These are phyloP conservation scores for Psylliodes chrysocephalus DNA, from an alignment of 2,888 invertebrate species.

Conservation along the genomic window DNA sequence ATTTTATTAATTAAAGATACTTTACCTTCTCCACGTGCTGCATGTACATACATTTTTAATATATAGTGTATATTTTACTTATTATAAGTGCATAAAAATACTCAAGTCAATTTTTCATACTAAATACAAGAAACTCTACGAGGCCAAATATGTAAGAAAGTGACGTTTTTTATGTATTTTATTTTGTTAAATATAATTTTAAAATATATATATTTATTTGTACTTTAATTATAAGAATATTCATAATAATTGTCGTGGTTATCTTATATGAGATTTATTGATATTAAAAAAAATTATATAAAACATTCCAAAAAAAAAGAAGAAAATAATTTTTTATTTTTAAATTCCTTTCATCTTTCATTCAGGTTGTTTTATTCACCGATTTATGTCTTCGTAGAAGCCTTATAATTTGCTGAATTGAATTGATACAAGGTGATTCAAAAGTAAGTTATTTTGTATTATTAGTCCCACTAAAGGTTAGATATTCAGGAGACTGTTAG, in stretches of 20 bases:
- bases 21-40: conserved; percentile 31
- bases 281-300: conserved; percentile 40
- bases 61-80: conserved; percentile 38
- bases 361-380: conserved; percentile 17
- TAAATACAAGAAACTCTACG: conserved; percentile 41
- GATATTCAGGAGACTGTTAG: too few species aligned
- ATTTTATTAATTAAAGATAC: conserved; percentile 10
- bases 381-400: conserved; percentile 8
- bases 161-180: conserved; percentile 46
- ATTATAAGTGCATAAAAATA: conserved; percentile 45
- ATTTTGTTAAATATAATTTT: conserved; percentile 45
- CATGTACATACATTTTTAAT: conserved; percentile 44
- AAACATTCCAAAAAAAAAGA: conserved; percentile 47
- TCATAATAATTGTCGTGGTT: conserved; percentile 29
- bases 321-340: conserved; percentile 37
- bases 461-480: too few species aligned
- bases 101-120: conserved; percentile 49
- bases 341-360: conserved; percentile 22
- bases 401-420: neutral
- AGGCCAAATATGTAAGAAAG: conserved; percentile 51
- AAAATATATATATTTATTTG: conserved; percentile 46
- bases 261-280: conserved; percentile 41
- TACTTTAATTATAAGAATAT: conserved; percentile 32
- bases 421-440: neutral
- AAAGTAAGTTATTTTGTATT: neutral